Conservation (phyloP, 2,797 vertebrate genomes). For the Eospalax fontanierii region DNA sequence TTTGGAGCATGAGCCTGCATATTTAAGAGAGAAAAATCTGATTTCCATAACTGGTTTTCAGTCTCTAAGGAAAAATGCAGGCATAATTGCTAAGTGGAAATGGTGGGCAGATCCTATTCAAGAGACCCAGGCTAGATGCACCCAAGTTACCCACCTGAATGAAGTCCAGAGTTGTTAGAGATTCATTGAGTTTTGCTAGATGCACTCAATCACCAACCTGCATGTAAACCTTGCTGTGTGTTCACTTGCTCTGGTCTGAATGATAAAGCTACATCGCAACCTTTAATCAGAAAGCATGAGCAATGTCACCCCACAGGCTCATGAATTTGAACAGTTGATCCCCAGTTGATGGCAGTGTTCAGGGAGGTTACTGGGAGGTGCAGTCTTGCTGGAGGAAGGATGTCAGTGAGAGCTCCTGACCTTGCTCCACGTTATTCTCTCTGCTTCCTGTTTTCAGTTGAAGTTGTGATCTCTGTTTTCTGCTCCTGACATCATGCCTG, state of each 20-base stretch:
- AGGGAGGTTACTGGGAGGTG: too few relatives aligned
- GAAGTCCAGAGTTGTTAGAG: not conserved
- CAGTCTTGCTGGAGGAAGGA: too few relatives aligned
- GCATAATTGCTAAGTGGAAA: slow-evolving; percentile 25
- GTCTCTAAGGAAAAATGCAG: slow-evolving; percentile 15
- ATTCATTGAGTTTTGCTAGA: slow-evolving; percentile 74
- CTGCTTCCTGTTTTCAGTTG: too few relatives aligned
- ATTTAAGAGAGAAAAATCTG: slow-evolving; percentile 71
- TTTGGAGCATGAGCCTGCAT: slow-evolving; percentile 68
- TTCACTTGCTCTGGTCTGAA: slow-evolving; percentile 61
- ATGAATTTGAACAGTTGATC: too few relatives aligned
- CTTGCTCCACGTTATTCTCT: too few relatives aligned
- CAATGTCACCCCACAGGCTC: too few relatives aligned
- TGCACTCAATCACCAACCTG: slow-evolving; percentile 72
- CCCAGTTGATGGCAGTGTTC: too few relatives aligned
- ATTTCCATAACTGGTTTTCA: slow-evolving; percentile 62
- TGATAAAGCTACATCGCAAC: slow-evolving; percentile 43
- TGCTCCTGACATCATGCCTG: too few relatives aligned
- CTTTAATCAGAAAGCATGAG: slow-evolving; percentile 55
- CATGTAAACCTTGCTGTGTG: slow-evolving; percentile 71
- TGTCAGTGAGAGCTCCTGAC: too few relatives aligned
- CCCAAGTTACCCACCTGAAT: not conserved
- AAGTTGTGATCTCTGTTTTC: too few relatives aligned
- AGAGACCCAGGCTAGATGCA: not conserved
- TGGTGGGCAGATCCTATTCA: not conserved